These are phyloP conservation scores for Cirrhinus molitorella DNA, from an alignment of 2,797 vertebrate genomes.

Conservation along the genomic window DNA sequence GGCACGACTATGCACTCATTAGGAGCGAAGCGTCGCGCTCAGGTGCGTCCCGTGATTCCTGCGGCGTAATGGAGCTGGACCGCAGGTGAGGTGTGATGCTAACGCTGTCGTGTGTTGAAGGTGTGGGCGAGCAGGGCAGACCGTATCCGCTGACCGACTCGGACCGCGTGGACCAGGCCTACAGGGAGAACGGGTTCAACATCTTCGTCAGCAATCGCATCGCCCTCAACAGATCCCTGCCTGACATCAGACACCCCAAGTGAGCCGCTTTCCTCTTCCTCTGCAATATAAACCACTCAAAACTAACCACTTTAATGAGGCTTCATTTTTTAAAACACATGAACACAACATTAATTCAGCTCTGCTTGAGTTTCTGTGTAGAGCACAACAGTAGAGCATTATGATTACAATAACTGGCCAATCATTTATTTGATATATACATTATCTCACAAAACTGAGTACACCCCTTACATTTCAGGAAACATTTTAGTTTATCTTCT, in stretches of 20 bases:
- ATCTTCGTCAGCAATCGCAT: conserved; percentile 96
- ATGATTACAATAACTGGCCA: not conserved
- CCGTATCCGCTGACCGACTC: conserved; percentile 88
- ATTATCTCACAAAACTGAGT: too few relatives aligned
- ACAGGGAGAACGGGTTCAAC: conserved; percentile 97
- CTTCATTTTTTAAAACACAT: not conserved
- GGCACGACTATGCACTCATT: conserved; percentile 90
- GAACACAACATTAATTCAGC: not conserved
- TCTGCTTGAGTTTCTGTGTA: not conserved
- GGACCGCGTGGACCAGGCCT: conserved; percentile 92
- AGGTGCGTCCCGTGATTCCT: conserved; percentile 72
- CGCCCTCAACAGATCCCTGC: conserved; percentile 93
- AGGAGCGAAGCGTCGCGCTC: conserved; percentile 83
- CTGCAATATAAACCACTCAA: too few relatives aligned
- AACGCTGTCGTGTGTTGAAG: conserved; percentile 67
- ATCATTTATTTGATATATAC: too few relatives aligned
- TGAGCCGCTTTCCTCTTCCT: conserved; percentile 75
- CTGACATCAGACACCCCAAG: conserved; percentile 95
- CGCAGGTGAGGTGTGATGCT: not conserved
- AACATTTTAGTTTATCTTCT: too few relatives aligned
- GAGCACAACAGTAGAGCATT: too few relatives aligned
- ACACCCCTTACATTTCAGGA: too few relatives aligned
- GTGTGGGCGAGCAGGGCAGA: conserved; percentile 92
- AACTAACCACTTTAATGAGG: too few relatives aligned
- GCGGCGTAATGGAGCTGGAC: not conserved